These are phyloP conservation scores for Protonemura montana DNA, from an alignment of 2,888 invertebrate species.

Conservation along the genomic window DNA sequence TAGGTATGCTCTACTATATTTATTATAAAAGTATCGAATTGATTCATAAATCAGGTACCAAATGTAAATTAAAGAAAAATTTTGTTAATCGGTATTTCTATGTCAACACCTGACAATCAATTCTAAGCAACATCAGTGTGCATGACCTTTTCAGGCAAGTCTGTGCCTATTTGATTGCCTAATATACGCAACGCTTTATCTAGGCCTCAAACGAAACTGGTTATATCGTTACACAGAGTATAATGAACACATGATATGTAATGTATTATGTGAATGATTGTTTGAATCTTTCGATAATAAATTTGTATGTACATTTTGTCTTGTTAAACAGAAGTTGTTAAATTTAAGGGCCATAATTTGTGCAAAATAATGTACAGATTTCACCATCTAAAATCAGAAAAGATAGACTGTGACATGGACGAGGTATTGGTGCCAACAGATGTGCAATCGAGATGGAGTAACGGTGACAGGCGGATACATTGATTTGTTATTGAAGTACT, in stretches of 20 bases:
- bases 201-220: background rate
- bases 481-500: too few species aligned
- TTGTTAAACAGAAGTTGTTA: too few species aligned
- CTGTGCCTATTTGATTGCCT: background rate
- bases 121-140: background rate
- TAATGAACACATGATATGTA: background rate
- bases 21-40: background rate
- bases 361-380: too few species aligned
- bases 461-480: too few species aligned
- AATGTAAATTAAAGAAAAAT: background rate
- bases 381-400: too few species aligned
- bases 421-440: too few species aligned
- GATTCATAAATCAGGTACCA: background rate
- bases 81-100: background rate
- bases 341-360: too few species aligned
- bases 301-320: background rate
- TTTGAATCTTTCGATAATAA: background rate
- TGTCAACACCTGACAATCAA: background rate
- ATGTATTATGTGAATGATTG: background rate
- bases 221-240: background rate
- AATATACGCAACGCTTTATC: background rate
- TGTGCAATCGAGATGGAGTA: too few species aligned
- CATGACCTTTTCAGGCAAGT: background rate
- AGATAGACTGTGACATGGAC: too few species aligned
- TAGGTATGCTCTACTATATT: background rate